Evolutionary conservation across 2,113 vertebrate species (phyloP).

Genomic region (Prochilodus magdalenae): DNA sequence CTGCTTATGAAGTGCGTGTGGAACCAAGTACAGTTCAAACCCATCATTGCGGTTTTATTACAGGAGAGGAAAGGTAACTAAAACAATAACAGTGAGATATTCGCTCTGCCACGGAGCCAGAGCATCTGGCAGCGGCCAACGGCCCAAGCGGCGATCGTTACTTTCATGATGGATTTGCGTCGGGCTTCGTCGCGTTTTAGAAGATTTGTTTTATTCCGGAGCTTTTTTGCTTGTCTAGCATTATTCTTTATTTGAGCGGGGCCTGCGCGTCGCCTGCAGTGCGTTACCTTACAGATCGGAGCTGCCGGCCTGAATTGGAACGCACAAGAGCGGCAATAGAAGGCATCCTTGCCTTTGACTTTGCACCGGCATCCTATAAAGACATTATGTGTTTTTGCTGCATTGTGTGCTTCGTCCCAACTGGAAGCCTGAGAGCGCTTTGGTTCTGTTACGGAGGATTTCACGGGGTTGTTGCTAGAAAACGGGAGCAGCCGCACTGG

Average conservation of each 20-base stretch:
- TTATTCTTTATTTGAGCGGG: slow-evolving; percentile 2
- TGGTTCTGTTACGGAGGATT: slow-evolving; percentile 13
- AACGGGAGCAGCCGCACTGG: slow-evolving; percentile 2
- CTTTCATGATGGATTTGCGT: slow-evolving; percentile 29
- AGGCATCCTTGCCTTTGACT: too few relatives aligned
- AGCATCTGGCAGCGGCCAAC: slow-evolving; percentile 33
- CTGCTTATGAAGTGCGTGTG: neutral
- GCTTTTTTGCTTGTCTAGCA: slow-evolving; percentile 13
- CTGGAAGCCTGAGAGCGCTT: slow-evolving; percentile 6
- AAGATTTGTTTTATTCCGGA: slow-evolving; percentile 32
- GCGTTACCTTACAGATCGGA: neutral
- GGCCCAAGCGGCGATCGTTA: slow-evolving; percentile 9
- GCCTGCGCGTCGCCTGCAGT: neutral
- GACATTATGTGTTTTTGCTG: slow-evolving; percentile 3
- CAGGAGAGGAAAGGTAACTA: neutral
- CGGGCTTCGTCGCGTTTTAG: slow-evolving; percentile 33
- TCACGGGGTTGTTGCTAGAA: neutral
- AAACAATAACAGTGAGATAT: slow-evolving; percentile 37
- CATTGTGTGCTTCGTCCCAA: slow-evolving; percentile 24
- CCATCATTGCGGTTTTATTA: slow-evolving; percentile 28
- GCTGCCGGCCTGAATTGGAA: too few relatives aligned
- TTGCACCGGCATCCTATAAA: neutral
- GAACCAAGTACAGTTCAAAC: neutral
- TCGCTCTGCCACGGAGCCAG: slow-evolving; percentile 28
- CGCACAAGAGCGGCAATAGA: too few relatives aligned